Conservation (phyloP, 2,797 vertebrate species). For the Sarcoramphus papa region DNA sequence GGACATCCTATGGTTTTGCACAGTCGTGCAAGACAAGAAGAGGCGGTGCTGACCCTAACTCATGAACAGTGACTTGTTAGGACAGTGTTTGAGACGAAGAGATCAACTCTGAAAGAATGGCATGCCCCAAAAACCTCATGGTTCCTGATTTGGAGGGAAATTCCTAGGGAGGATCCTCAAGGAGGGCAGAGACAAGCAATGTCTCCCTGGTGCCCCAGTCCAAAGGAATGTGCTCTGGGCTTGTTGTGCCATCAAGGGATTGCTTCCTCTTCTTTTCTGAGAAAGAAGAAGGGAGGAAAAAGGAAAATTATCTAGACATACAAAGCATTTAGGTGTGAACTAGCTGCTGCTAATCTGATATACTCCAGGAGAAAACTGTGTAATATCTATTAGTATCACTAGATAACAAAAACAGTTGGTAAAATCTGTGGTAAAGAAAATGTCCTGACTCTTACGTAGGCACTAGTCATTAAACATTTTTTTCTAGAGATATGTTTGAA, state of each 20-base stretch:
- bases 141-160: background rate
- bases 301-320: background rate
- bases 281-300: background rate
- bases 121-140: background rate
- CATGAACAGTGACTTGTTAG: background rate
- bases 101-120: background rate
- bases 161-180: background rate
- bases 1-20: background rate
- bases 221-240: background rate
- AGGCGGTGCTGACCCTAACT: background rate
- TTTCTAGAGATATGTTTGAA: background rate
- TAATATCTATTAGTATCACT: background rate
- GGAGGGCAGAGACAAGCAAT: background rate
- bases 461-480: background rate
- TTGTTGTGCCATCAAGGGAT: background rate
- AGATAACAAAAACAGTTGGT: background rate
- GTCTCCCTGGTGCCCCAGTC: background rate
- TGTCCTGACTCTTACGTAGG: background rate
- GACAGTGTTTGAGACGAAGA: background rate
- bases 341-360: background rate
- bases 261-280: background rate
- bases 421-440: background rate
- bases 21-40: background rate
- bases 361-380: background rate
- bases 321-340: background rate